Evolutionary conservation across 2,797 vertebrate species (phyloP).

Genomic region (Girardinus metallicus): DNA sequence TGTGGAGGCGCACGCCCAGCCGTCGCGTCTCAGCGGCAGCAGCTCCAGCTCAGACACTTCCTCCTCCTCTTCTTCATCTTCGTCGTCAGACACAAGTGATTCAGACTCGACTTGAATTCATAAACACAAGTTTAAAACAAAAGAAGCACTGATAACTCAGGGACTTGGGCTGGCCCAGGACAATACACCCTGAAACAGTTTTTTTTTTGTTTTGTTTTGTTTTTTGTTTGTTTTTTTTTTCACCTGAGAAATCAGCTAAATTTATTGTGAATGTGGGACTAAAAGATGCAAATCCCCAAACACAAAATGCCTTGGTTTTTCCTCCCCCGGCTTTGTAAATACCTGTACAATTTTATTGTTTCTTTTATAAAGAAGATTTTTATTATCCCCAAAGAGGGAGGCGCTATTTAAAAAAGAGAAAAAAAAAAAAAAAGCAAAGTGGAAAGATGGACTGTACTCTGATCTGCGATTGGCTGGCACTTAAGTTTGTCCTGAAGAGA

Average conservation of each 20-base stretch:
- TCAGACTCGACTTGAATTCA: constrained; percentile 87
- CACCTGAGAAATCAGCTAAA: constrained; percentile 21
- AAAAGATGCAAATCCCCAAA: constrained; percentile 58
- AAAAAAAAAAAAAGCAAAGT: constrained; percentile 19
- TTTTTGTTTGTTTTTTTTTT: background rate
- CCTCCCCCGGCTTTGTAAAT: constrained; percentile 70
- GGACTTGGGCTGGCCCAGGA: constrained; percentile 73
- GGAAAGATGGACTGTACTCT: constrained; percentile 36
- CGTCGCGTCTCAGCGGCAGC: constrained; percentile 90
- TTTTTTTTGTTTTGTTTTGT: constrained; percentile 13
- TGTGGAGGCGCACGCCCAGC: constrained; percentile 70
- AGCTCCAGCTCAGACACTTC: constrained; percentile 92
- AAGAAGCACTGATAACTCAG: constrained; percentile 63
- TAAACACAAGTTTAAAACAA: constrained; percentile 14
- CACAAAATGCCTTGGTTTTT: constrained; percentile 69
- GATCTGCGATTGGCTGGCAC: constrained; percentile 37
- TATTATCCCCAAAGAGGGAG: constrained; percentile 72
- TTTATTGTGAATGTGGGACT: constrained; percentile 53
- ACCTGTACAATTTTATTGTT: constrained; percentile 80
- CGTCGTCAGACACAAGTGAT: constrained; percentile 91
- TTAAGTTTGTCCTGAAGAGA: background rate
- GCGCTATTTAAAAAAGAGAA: constrained; percentile 1
- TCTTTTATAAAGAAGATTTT: constrained; percentile 88
- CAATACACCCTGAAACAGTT: constrained; percentile 56
- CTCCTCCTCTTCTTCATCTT: constrained; percentile 88